phyloP scores from a whole-genome alignment of 2,888 invertebrate genomes.

The Eremobia ochroleuca region DNA sequence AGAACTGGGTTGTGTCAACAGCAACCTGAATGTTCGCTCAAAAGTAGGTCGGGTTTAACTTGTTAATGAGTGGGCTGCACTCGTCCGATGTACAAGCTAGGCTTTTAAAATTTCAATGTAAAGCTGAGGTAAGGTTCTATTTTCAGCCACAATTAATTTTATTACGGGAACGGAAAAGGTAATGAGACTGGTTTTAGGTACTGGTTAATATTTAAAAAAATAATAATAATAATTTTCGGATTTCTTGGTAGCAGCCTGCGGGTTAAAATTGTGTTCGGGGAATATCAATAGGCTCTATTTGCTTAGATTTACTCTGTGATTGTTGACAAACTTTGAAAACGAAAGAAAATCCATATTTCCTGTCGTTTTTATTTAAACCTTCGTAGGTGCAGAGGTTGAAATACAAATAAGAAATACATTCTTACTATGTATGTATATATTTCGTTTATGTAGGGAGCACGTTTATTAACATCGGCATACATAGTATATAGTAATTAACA shows the following conservation, averaged over 20 bases:
- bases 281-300: background rate
- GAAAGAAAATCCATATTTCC: background rate
- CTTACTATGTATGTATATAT: too few relatives aligned
- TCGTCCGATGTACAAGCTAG: slow-evolving; percentile 32
- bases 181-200: slow-evolving; percentile 9
- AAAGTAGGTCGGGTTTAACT: slow-evolving; percentile 74
- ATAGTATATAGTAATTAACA: background rate
- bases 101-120: slow-evolving; percentile 50
- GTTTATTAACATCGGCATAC: too few relatives aligned
- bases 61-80: slow-evolving; percentile 65
- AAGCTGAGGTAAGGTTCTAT: slow-evolving; percentile 34
- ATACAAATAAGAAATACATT: background rate
- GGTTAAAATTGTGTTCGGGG: background rate
- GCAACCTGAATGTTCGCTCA: slow-evolving; percentile 62
- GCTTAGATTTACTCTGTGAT: background rate
- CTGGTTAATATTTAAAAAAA: too few relatives aligned
- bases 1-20: slow-evolving; percentile 78
- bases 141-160: slow-evolving; percentile 30
- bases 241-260: background rate
- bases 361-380: too few relatives aligned
- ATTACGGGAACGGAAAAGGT: slow-evolving; percentile 24
- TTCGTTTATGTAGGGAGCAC: background rate
- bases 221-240: too few relatives aligned
- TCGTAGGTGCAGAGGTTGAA: background rate
- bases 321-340: background rate